Evolutionary conservation across 2,797 vertebrate species (phyloP).

Genomic region (Pitangus sulphuratus): DNA sequence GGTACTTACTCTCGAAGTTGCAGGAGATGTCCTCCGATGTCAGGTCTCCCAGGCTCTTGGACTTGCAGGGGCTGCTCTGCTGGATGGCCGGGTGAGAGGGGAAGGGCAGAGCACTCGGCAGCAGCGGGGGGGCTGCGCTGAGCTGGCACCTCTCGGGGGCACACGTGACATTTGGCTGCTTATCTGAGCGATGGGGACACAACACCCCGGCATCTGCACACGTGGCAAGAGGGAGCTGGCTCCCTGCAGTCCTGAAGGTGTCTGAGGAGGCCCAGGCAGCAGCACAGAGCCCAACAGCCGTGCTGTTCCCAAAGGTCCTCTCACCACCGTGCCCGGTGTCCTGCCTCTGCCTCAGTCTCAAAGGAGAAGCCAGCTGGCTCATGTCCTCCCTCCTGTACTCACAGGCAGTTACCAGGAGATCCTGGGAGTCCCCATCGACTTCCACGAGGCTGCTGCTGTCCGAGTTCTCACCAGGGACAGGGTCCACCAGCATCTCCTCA

Average conservation of each 20-base stretch:
- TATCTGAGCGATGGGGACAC: not conserved
- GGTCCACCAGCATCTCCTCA: constrained; percentile 5
- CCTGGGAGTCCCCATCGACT: constrained; percentile 82
- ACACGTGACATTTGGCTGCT: not conserved
- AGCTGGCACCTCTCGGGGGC: not conserved
- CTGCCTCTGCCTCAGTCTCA: constrained; percentile 46
- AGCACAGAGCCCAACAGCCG: not conserved
- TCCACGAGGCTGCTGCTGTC: constrained; percentile 81
- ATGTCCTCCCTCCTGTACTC: constrained; percentile 47
- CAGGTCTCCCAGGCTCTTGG: constrained; percentile 95
- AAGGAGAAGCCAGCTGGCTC: constrained; percentile 65
- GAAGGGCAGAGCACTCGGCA: not conserved
- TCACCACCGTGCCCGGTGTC: not conserved
- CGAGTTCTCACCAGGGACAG: constrained; percentile 69
- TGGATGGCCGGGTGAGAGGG: constrained; percentile 27
- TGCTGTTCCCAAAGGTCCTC: not conserved
- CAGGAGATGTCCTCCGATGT: constrained; percentile 97
- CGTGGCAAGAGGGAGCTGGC: not conserved
- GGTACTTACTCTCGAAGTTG: constrained; percentile 97
- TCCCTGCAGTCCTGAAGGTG: not conserved
- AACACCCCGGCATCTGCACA: not conserved
- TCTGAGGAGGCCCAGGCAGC: not conserved
- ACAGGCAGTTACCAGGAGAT: constrained; percentile 38
- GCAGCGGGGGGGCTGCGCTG: not conserved
- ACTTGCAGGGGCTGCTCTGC: constrained; percentile 87